Conservation (phyloP, 2,113 vertebrate genomes). For the Oenanthe oenanthe region DNA sequence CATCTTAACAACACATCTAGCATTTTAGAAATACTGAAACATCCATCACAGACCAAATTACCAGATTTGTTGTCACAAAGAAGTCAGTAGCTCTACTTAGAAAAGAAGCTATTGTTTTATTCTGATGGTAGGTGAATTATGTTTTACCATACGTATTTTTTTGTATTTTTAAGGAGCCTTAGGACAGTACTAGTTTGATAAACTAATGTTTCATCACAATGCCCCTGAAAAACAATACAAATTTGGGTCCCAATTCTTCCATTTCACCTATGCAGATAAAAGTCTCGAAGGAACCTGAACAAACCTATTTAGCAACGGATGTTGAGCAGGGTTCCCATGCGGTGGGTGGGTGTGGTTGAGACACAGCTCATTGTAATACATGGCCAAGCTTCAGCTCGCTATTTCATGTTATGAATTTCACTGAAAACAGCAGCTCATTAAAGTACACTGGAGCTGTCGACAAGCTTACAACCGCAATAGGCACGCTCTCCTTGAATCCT, state of each 20-base stretch:
- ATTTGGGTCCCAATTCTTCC: not conserved
- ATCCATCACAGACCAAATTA: not conserved
- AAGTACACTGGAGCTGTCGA: not conserved
- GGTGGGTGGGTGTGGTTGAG: fast-evolving
- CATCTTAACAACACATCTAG: not conserved
- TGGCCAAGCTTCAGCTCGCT: not conserved
- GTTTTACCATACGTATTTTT: not conserved
- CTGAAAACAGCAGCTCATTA: not conserved
- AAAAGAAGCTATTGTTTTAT: not conserved
- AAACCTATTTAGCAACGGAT: not conserved
- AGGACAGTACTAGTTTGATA: not conserved
- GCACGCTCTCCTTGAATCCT: fast-evolving
- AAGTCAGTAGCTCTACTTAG: fast-evolving
- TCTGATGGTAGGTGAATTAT: not conserved
- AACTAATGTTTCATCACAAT: not conserved
- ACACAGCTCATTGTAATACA: not conserved
- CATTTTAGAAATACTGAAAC: constrained; percentile 40
- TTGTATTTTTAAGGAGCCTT: not conserved
- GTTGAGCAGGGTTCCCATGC: not conserved
- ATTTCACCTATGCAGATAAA: not conserved
- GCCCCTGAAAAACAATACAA: not conserved
- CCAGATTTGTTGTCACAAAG: not conserved
- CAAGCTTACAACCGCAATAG: too few species aligned
- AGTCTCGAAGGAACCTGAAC: fast-evolving
- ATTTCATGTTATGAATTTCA: not conserved